phyloP scores from a whole-genome alignment of 2,888 invertebrate genomes.

The Rhagium mordax region DNA sequence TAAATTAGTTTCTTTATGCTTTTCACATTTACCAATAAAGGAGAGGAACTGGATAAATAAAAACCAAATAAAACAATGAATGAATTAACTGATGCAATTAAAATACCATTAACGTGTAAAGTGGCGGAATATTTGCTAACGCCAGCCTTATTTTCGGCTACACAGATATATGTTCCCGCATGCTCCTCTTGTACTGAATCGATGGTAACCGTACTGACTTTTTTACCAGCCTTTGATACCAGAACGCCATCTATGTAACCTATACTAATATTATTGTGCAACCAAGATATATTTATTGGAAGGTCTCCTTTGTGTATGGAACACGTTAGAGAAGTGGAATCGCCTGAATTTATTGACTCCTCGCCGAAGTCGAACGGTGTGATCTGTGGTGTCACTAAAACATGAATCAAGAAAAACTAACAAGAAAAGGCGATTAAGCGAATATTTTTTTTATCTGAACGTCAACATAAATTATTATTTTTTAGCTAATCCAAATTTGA shows the following conservation, averaged over 20 bases:
- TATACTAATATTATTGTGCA: slow-evolving; percentile 77
- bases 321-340: slow-evolving; percentile 79
- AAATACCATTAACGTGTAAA: slow-evolving; percentile 72
- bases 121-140: slow-evolving; percentile 71
- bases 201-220: slow-evolving; percentile 76
- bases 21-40: too few relatives aligned
- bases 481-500: too few relatives aligned
- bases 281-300: slow-evolving; percentile 83
- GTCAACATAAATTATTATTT: slow-evolving; percentile 74
- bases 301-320: slow-evolving; percentile 82
- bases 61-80: background rate
- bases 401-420: background rate
- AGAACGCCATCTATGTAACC: slow-evolving; percentile 62
- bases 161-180: slow-evolving; percentile 84
- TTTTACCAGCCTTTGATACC: slow-evolving; percentile 72
- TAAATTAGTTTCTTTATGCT: too few relatives aligned
- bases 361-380: slow-evolving; percentile 68
- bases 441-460: slow-evolving; percentile 61
- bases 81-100: background rate
- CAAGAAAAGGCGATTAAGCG: background rate
- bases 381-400: slow-evolving; percentile 6
- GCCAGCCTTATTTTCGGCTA: slow-evolving; percentile 76
- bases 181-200: slow-evolving; percentile 81
- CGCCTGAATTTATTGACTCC: slow-evolving; percentile 79
- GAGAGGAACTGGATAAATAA: background rate